Base-by-base conservation (phyloP, 1,140 invertebrate genomes). In the Psix sp. region DNA sequence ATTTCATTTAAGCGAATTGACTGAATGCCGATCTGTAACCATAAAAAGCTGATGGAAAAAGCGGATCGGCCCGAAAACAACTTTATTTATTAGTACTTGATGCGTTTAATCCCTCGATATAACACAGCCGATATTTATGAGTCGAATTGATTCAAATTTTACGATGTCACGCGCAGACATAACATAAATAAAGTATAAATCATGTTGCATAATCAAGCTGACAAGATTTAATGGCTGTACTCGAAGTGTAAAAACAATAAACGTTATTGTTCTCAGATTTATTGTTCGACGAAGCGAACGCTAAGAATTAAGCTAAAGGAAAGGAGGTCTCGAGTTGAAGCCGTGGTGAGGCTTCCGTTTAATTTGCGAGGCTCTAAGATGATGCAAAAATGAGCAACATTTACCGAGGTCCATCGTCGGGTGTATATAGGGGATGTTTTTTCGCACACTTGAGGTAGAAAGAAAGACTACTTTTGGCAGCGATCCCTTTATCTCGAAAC, bases 401-500 rank as follows among this genome's bases (percentile, higher is more conserved):
- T 65, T 72, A 65, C 59, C 38, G 14, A 72, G 38, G 59, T 35
- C 31, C 31, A 21, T 62, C 57, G 36, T 60, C 46, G 33, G 17
- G 24, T 33, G 54, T 57, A 70, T 70, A 62, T 70, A 57, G 46
- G 17, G 29, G 60, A 59, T 59, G 52, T 72, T 72, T 72, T 65
- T 72, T 72, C 46, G 54, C 68, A 59, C 52, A 72, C 52, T 59
- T 51, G 39, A 49, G 46, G 59, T 39, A 46, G 33, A 65, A 63
- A 65, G 68, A 72, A 63, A 63, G 51, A 72, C 51, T 63, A 72
- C 59, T 72, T 63, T 72, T 71, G 67, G 57, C 68, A 63, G 52
- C 51, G 52, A 73, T 81, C 76, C 78, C 74, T 77, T 81, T 82
- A 82, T 79, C 78, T 71, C 57, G 59, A 63, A 76, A 68, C 52